Conservation (phyloP, 2,797 vertebrate genomes). For the Aselliscus stoliczkanus region DNA sequence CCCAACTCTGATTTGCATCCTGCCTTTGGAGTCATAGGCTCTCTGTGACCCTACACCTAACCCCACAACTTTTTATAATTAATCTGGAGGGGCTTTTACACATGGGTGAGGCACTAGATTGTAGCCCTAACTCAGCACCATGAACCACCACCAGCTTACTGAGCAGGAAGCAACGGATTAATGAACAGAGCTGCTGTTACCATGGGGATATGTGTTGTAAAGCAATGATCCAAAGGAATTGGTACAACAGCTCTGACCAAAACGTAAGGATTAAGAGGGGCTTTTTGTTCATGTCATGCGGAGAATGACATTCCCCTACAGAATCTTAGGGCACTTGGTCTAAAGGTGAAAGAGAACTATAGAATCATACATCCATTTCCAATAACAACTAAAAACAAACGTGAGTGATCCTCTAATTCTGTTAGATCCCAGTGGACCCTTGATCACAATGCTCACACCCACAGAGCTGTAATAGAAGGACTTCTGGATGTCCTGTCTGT, state of each 20-base stretch:
- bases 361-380: neutral
- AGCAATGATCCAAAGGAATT: neutral
- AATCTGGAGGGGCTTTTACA: neutral
- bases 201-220: neutral
- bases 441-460: neutral
- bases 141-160: neutral
- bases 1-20: neutral
- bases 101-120: neutral
- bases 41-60: neutral
- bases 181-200: neutral
- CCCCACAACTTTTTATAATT: neutral
- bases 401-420: neutral
- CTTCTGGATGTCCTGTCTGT: neutral
- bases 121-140: neutral
- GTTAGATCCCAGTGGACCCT: neutral
- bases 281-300: neutral
- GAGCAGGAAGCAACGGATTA: too few species aligned
- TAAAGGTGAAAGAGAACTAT: neutral
- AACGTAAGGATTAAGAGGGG: neutral
- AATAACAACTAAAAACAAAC: neutral
- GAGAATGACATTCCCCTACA: neutral
- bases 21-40: neutral
- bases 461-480: neutral
- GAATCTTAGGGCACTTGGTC: neutral
- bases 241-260: neutral